A percentile compares a stretch with the other conserved stretches of the same genome.
phyloP scores from a whole-genome alignment of 2,797 vertebrate genomes.

The Tauraco hartlaubi region DNA sequence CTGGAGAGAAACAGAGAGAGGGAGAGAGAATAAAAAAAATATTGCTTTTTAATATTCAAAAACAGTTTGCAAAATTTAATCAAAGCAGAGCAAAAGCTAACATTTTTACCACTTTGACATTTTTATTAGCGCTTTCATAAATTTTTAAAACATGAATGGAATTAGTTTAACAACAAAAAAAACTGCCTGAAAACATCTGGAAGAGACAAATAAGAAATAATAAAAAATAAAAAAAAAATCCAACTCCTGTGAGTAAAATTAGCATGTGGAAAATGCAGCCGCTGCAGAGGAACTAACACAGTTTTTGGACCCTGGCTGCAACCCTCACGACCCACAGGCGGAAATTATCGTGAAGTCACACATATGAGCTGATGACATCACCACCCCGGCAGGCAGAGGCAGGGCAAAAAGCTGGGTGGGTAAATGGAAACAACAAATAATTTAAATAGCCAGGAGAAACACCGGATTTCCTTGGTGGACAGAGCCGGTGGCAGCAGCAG shows the following conservation, averaged over 20 bases:
- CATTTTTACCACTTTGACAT: constrained; percentile 89
- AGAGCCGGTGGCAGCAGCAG: neutral
- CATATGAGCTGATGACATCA: constrained; percentile 18
- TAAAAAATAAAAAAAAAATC: constrained; percentile 70
- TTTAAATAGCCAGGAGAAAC: neutral
- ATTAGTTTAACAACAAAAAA: constrained; percentile 85
- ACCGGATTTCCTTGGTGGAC: neutral
- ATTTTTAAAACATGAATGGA: constrained; percentile 89
- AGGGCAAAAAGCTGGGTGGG: neutral
- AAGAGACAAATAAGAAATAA: constrained; percentile 84
- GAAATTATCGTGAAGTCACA: neutral
- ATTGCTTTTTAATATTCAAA: constrained; percentile 89
- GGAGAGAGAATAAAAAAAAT: constrained; percentile 82
- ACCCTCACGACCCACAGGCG: neutral
- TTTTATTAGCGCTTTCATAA: constrained; percentile 88
- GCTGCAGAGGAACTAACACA: constrained; percentile 41
- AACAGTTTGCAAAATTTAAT: constrained; percentile 89
- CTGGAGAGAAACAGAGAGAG: constrained; percentile 70
- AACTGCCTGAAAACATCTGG: constrained; percentile 87
- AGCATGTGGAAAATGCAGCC: constrained; percentile 77
- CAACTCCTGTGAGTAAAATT: constrained; percentile 77
- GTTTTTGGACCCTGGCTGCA: neutral
- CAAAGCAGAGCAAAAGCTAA: constrained; percentile 88
- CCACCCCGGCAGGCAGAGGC: neutral
- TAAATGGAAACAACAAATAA: constrained; percentile 36